Evolutionary conservation across 2,113 vertebrate species (phyloP).

Genomic region (Trichechus manatus): DNA sequence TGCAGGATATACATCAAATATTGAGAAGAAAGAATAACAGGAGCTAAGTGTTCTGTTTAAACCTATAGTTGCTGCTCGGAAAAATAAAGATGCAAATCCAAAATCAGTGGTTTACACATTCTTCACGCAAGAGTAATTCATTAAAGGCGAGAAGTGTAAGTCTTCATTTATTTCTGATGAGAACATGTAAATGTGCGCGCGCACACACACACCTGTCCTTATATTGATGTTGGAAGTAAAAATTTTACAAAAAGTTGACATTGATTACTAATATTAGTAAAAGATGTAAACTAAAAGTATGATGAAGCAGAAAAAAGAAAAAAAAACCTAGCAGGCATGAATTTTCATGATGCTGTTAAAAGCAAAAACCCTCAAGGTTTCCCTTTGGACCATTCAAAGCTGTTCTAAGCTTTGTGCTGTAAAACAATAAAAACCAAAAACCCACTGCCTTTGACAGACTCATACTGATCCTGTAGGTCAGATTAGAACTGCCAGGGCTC

Average conservation of each 20-base stretch:
- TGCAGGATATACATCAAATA: slow-evolving; percentile 55
- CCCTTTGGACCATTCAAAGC: not conserved
- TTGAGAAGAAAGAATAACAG: slow-evolving; percentile 60
- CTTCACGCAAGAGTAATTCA: slow-evolving; percentile 52
- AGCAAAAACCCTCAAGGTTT: slow-evolving; percentile 2
- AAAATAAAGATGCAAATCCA: slow-evolving; percentile 49
- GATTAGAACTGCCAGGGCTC: no score
- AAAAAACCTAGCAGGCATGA: not conserved
- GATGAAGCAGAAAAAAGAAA: not conserved
- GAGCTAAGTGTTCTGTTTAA: slow-evolving; percentile 57
- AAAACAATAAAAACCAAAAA: not conserved
- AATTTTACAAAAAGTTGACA: not conserved
- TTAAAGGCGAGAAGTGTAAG: slow-evolving; percentile 67
- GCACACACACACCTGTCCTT: not conserved
- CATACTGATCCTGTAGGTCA: no score
- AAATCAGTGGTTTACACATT: slow-evolving; percentile 40
- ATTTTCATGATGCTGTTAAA: slow-evolving; percentile 51
- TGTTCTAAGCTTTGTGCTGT: not conserved
- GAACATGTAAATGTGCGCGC: not conserved
- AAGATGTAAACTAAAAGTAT: not conserved
- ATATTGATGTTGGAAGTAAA: not conserved
- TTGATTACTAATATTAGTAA: slow-evolving; percentile 40
- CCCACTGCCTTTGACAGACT: no score
- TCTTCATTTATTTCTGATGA: slow-evolving; percentile 54
- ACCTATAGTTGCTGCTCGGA: slow-evolving; percentile 51